A percentile compares a stretch with the other conserved stretches of the same genome.
Evolutionary conservation across 2,888 invertebrate species (phyloP).

Genomic region (Cylloceria caligata): DNA sequence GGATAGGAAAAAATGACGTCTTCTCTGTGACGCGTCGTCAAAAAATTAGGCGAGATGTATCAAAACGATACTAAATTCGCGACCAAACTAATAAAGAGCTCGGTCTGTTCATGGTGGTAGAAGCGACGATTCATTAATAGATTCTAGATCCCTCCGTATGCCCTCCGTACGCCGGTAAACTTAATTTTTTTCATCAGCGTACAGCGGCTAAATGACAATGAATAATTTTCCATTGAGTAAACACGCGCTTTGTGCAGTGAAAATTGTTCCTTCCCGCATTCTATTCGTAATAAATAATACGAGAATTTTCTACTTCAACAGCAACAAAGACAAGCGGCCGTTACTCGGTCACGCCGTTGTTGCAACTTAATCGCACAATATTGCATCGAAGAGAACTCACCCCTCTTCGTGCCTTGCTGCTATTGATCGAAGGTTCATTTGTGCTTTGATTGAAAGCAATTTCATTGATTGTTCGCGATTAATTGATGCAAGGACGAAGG

Average conservation of each 20-base stretch:
- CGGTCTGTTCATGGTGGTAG: neutral
- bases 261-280: neutral
- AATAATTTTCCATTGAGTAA: neutral
- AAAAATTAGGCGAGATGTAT: too few species aligned
- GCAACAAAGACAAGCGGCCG: conserved; percentile 3
- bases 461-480: too few species aligned
- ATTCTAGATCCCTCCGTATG: too few species aligned
- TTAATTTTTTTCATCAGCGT: neutral
- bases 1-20: too few species aligned
- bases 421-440: conserved; percentile 29
- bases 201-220: neutral
- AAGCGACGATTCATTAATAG: neutral
- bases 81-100: too few species aligned
- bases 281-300: conserved; percentile 9
- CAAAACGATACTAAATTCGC: too few species aligned
- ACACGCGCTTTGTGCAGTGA: neutral
- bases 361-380: conserved; percentile 42
- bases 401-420: too few species aligned
- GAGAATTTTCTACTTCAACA: conserved; percentile 2
- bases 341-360: conserved; percentile 9
- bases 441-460: conserved; percentile 47
- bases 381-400: neutral
- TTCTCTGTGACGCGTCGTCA: too few species aligned
- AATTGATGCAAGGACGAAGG: conserved; percentile 14
- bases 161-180: neutral